A percentile compares a stretch with the other conserved stretches of the same genome.
These are phyloP conservation scores for Coenonympha arcania DNA, from an alignment of 2,888 invertebrate genomes.

Conservation along the genomic window DNA sequence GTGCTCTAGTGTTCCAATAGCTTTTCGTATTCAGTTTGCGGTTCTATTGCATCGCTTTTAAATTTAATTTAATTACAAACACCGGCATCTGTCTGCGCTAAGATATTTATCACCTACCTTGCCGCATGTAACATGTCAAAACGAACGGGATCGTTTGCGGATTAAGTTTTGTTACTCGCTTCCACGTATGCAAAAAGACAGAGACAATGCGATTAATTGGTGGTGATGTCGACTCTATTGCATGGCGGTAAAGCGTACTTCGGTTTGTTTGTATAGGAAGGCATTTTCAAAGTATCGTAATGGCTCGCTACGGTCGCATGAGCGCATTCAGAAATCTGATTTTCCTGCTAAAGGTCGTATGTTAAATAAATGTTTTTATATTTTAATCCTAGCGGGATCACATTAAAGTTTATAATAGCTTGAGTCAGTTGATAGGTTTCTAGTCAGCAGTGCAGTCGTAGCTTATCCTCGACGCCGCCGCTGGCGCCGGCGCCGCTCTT, in stretches of 20 bases:
- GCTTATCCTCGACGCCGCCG: constrained; percentile 55
- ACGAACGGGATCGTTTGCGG: constrained; percentile 58
- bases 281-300: constrained; percentile 65
- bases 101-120: constrained; percentile 62
- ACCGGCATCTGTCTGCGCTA: constrained; percentile 47
- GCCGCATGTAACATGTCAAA: constrained; percentile 62
- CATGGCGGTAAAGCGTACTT: constrained; percentile 51
- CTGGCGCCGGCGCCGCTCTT: constrained; percentile 65
- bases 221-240: constrained; percentile 48
- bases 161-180: constrained; percentile 58
- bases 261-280: constrained; percentile 39
- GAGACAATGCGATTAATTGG: constrained; percentile 41
- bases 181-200: constrained; percentile 39
- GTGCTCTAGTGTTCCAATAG: too few relatives aligned
- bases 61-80: constrained; percentile 37
- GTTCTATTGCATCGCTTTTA: constrained; percentile 30
- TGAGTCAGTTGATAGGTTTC: constrained; percentile 35
- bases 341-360: constrained; percentile 45
- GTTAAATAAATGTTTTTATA: constrained; percentile 22
- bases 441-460: constrained; percentile 46
- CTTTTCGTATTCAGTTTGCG: constrained; percentile 35
- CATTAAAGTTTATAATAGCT: constrained; percentile 37
- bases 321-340: constrained; percentile 58
- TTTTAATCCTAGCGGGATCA: constrained; percentile 33
- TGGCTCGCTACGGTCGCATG: constrained; percentile 72